Base-by-base conservation (phyloP, 2,888 invertebrate species). In the Epinotia demarniana region DNA sequence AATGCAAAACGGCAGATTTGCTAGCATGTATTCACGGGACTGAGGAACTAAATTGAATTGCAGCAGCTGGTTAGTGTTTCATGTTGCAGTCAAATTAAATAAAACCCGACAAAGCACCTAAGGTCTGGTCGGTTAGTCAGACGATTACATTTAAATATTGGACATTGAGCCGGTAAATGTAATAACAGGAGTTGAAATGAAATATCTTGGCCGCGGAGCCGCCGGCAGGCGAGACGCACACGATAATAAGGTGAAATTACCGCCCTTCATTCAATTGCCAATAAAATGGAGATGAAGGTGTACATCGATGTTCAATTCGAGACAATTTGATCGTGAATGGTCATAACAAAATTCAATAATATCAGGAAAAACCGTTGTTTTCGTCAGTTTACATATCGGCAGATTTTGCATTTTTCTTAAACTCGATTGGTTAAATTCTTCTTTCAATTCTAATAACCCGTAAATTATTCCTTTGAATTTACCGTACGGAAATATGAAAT, bases 221-320 rank as follows among this genome's bases (percentile, higher is more conserved):
- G 49, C 69, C 72, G 43, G 79, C 77, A 77, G 78, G 80, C 78
- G 79, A 79, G 79, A 77, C 78, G 79, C 79, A 69, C 75, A 77
- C 79, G 78, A 82, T 82, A 84, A 84, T 83, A 83, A 83, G 83
- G 85, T 82, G 82, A 85, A 86, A 86, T 85, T 83, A 82, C 82
- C 80, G 80, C 80, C 79, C 83, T 81, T 80, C 77, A 75, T 79
- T 81, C 81, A 85, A 86, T 84, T 81, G 81, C 79, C 82, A 83
- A 87, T 88, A 88, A 87, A 86, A 84, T 84, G 80, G 80, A 81
- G 81, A 85, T 82, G 81, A 82, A 85, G 84, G 84, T 80, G 83
- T 85, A 82, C 81, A 82, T 80, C 83, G 82, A 84, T 83, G 86
- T 84, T 83, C 81, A 84, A 86, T 87, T 85, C 81, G 83, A 78